Base-by-base conservation (phyloP, 2,797 vertebrate genomes). In the Poliocrania exsul region DNA sequence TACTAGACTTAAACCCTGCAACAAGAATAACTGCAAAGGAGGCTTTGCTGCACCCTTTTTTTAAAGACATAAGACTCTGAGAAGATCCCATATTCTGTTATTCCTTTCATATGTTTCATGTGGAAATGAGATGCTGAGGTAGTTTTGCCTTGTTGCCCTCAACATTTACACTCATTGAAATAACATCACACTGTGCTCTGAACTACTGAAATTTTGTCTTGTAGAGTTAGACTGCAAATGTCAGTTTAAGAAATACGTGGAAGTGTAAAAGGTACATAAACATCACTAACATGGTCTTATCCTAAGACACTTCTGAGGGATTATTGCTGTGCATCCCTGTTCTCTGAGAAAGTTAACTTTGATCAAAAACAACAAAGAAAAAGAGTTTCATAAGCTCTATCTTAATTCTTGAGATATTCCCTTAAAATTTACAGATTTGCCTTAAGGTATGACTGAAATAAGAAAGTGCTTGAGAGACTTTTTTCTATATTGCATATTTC, bases 1-100 rank as follows among this genome's bases (percentile, higher is more conserved):
- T 99, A 64, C 96, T 99, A 73, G 99, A 99, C 96, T 97, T 99
- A 94, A 99, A 99, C 96, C 99, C 99, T 28, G 98, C 96, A 66
- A 99, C 98, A 69, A 98, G 99, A 97, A 98, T 99, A 97, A 99
- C 98, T 67, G 99, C 99, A 16, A 97, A 97, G 73, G 95, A 97
- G 81, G 99, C 99, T 23, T 97, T 99, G 77, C 89, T 96, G 87
- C 99, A 99, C 92, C 98, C 98, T 0, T 98, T 99, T 92, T 99
- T 99, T 97, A 98, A 96, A 94, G 98, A 97, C 75, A 82, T 98
- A 86, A 78, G 33, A 26, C 88, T 84, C 24, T 97, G 81, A 98
- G 91, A 83, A 81, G 19, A 37, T 60, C 33, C 50, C 31, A 7
- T 26, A 47, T 58, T 73, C 54, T 85, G 4, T 62, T 85, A 51